phyloP scores from a whole-genome alignment of 2,888 invertebrate genomes.

The Drosophila anomalipes region DNA sequence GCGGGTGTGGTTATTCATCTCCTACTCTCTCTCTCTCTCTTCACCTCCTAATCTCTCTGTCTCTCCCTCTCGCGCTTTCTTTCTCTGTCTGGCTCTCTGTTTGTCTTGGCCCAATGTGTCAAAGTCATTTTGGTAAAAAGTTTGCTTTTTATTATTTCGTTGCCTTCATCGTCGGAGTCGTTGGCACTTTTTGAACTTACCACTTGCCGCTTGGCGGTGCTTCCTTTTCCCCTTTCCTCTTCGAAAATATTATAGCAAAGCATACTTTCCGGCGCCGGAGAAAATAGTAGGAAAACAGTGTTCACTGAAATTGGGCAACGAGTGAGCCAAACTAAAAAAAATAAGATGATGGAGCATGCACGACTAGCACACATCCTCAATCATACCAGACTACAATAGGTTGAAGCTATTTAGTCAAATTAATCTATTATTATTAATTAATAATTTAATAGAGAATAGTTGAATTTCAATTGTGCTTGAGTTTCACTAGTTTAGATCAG shows the following conservation, averaged over 20 bases:
- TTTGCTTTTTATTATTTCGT: slow-evolving; percentile 76
- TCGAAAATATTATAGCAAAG: slow-evolving; percentile 57
- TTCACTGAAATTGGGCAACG: slow-evolving; percentile 56
- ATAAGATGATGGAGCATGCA: slow-evolving; percentile 11
- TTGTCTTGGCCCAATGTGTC: slow-evolving; percentile 78
- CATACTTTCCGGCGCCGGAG: slow-evolving; percentile 55
- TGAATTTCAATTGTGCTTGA: background rate
- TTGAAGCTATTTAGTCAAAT: background rate
- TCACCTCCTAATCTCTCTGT: background rate
- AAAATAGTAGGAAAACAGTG: slow-evolving; percentile 54
- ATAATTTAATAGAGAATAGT: background rate
- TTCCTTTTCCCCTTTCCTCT: slow-evolving; percentile 3
- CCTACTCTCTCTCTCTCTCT: background rate
- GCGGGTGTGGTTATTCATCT: slow-evolving; percentile 33
- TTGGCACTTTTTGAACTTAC: slow-evolving; percentile 71
- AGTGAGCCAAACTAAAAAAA: slow-evolving; percentile 33
- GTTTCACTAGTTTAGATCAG: background rate
- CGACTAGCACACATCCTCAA: slow-evolving; percentile 10
- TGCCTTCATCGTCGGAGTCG: slow-evolving; percentile 61
- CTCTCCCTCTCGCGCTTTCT: background rate
- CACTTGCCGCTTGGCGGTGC: slow-evolving; percentile 38
- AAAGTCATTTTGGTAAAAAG: slow-evolving; percentile 78
- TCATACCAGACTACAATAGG: background rate
- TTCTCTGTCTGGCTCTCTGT: slow-evolving; percentile 32
- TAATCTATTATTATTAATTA: background rate